phyloP scores from a whole-genome alignment of 1,140 invertebrate genomes.

The Ceratina japonica region DNA sequence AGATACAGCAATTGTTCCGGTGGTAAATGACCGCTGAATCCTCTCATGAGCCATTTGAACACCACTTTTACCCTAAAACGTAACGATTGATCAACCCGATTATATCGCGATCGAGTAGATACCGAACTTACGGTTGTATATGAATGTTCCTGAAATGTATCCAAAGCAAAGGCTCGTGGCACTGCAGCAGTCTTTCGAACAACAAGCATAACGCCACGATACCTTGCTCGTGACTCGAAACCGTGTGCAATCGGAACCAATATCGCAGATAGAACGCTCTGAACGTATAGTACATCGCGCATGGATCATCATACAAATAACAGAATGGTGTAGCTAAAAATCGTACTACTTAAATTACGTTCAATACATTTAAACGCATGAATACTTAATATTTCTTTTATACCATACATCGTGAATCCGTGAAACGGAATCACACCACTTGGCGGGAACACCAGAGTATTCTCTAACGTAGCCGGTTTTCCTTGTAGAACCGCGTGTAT shows the following conservation, averaged over 20 bases:
- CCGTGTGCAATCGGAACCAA: constrained; percentile 94
- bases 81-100: constrained; percentile 27
- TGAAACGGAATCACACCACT: constrained; percentile 97
- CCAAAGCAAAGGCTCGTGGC: constrained; percentile 93
- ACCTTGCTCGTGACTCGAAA: constrained; percentile 95
- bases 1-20: constrained; percentile 94
- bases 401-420: constrained; percentile 98
- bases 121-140: constrained; percentile 91
- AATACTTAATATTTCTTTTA: constrained; percentile 39
- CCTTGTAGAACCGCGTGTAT: constrained; percentile 85
- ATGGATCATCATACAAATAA: constrained; percentile 94
- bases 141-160: constrained; percentile 92
- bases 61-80: constrained; percentile 88
- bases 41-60: constrained; percentile 97
- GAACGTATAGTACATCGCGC: constrained; percentile 93
- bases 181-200: constrained; percentile 94
- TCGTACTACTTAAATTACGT: constrained; percentile 21
- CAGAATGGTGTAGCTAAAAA: constrained; percentile 93
- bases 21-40: constrained; percentile 95
- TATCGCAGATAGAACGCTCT: constrained; percentile 94
- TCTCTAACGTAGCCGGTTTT: constrained; percentile 84
- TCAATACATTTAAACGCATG: neutral
- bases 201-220: constrained; percentile 90
- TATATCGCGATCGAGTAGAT: neutral
- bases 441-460: constrained; percentile 91